Evolutionary conservation across 2,113 vertebrate species (phyloP).

Genomic region (Cephalopterus ornatus): DNA sequence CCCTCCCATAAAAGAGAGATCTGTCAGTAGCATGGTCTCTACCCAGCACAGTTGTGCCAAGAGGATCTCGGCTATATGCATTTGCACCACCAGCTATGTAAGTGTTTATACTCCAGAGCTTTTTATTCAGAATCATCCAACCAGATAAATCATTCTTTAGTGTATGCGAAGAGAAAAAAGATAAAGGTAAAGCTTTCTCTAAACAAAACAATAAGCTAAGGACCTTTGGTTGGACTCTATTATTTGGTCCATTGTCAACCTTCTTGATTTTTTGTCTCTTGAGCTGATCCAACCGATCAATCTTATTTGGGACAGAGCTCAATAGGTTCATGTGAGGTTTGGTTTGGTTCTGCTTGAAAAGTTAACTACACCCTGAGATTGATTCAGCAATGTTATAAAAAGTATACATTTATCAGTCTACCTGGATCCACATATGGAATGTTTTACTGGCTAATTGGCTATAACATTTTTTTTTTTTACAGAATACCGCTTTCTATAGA

Average conservation of each 20-base stretch:
- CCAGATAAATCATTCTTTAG: background rate
- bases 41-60: background rate
- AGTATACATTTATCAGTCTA: background rate
- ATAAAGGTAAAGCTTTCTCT: fast-evolving
- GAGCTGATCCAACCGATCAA: background rate
- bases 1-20: background rate
- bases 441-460: background rate
- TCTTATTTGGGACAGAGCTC: background rate
- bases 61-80: background rate
- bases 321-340: background rate
- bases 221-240: background rate
- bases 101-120: background rate
- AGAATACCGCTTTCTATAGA: background rate
- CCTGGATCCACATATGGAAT: background rate
- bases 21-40: background rate
- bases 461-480: background rate
- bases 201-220: background rate
- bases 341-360: background rate
- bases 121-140: background rate
- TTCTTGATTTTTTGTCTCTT: background rate
- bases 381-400: background rate
- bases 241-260: background rate
- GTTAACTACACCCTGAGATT: background rate
- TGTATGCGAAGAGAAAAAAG: background rate
- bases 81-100: fast-evolving